Base-by-base conservation (phyloP, 2,113 vertebrate genomes). In the Larimichthys polyactis region DNA sequence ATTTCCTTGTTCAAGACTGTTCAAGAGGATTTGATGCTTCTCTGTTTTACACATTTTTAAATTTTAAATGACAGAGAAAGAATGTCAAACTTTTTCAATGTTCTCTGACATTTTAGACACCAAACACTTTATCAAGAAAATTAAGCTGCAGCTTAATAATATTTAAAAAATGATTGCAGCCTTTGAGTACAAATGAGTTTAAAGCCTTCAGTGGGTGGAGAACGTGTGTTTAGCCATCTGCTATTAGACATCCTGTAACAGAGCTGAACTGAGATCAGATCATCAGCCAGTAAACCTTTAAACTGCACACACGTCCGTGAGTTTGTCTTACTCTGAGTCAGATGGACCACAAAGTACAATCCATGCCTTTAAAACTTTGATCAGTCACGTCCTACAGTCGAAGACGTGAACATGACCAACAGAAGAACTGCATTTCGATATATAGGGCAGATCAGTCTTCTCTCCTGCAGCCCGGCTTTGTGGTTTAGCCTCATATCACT, bases 351-450 rank as follows among this genome's bases (percentile, higher is more conserved):
- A 76, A 74, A 79, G 22, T 27, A 49, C 32, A 87, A 19, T 70
- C 68, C 15, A 49, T 32, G 57, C 74, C 2, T 71, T 78, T 70
- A 75, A 75, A 75, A 75, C 66, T 71, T 75, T 71, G 52, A 87
- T 84, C 51, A 81, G 57, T 24, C 36, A 3, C 59, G 22, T 69
- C 17, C 71, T 27, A 32, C 43, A 63, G 68, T 58, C 10, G 15
- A 57, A 59, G 63, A 48, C 9, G 4, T n/a, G 73, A 82, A 65
- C 64, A 64, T 9, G 16, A 71, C 57, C 46, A 46, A 77, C 76
- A 69, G 4, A 65, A 73, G 32, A 83, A 79, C 62, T 79, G 58
- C 71, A 76, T 72, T 78, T 59, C 46, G 51, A 49, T 54, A 64
- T 84, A 84, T 2, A 64, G 78, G 22, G 36, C 55, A 59, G 44